Conservation (phyloP, 2,888 invertebrate genomes). For the Hedya salicella region DNA sequence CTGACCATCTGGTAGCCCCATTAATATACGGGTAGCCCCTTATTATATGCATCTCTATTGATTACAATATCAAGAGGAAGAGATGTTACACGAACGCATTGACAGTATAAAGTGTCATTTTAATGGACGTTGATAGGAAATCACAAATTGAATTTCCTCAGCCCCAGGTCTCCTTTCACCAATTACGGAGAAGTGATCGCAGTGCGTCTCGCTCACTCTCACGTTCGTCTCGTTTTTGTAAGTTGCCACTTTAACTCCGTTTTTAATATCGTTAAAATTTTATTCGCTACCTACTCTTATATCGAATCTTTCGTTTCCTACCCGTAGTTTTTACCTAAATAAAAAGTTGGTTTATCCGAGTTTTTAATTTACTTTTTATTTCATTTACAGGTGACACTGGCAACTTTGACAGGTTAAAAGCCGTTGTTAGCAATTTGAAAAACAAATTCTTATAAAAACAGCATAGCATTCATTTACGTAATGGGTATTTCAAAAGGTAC, state of each 20-base stretch:
- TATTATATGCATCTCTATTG: not conserved
- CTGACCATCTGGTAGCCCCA: no score
- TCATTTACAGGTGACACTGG: constrained; percentile 38
- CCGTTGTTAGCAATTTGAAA: no score
- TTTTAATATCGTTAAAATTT: constrained; percentile 53
- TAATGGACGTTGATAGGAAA: not conserved
- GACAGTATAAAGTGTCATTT: not conserved
- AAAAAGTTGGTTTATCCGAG: constrained; percentile 57
- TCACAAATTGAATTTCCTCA: not conserved
- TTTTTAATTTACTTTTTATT: constrained; percentile 49
- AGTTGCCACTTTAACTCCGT: constrained; percentile 25
- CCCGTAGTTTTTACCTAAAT: constrained; percentile 55
- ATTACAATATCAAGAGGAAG: not conserved
- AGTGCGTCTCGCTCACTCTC: not conserved
- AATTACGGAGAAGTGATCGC: not conserved
- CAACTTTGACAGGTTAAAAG: constrained; percentile 1
- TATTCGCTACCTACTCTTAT: constrained; percentile 75
- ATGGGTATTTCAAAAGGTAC: no score
- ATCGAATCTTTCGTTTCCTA: constrained; percentile 55
- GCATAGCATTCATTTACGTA: no score
- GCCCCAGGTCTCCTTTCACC: not conserved
- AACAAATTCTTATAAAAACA: no score
- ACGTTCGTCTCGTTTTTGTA: constrained; percentile 5
- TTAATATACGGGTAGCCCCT: no score
- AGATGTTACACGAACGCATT: not conserved